Evolutionary conservation across 2,888 invertebrate species (phyloP), one percentile per base, ranked within the genome.

Genomic region (Quadriops clusia): DNA sequence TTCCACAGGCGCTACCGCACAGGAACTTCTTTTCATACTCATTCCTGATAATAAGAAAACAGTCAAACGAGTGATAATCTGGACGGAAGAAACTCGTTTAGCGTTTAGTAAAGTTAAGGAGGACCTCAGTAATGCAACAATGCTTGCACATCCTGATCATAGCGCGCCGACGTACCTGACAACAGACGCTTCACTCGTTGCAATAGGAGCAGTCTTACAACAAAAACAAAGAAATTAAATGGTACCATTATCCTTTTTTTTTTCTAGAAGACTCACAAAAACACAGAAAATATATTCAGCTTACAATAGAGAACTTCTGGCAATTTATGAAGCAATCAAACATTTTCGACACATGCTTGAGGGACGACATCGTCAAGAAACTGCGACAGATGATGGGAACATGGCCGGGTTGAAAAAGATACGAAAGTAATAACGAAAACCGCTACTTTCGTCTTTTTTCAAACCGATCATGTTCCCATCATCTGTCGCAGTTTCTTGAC

Each of bases 161-260:
- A 9, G 37, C 7, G 46, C 50, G 0, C 28, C 45, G 22, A 14
- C 58, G 1, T 41, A 46, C 1, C 10, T 57, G 0, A 28, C 42
- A 1, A 49, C 48, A 1, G 56, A 59, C 30, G 58, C 58, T 1
- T 58, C 56, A 0, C 50, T 54, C 16, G 32, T 17, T 2, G 51
- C 55, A 1, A 45, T 59, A 3, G 59, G 58, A 1, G 55, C 53
- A 2, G 51, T 46, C 0, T 25, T 61, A 4, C 54, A 61, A 23
- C 60, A 60, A 36, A 17, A 23, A 1, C 34, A 39, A 3, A 29
- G 43, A 3, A 31, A 37, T 4, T 3, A 26, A 1, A 48, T 49
- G 48, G 40, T 56, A 34, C 56, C 58, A 0, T 26, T 59, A 3
- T 51, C 49, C 1, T 60, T 58, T 30, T n/a, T n/a, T n/a, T 60